Conservation (phyloP, 2,888 invertebrate species). For the Parochlus steinenii region DNA sequence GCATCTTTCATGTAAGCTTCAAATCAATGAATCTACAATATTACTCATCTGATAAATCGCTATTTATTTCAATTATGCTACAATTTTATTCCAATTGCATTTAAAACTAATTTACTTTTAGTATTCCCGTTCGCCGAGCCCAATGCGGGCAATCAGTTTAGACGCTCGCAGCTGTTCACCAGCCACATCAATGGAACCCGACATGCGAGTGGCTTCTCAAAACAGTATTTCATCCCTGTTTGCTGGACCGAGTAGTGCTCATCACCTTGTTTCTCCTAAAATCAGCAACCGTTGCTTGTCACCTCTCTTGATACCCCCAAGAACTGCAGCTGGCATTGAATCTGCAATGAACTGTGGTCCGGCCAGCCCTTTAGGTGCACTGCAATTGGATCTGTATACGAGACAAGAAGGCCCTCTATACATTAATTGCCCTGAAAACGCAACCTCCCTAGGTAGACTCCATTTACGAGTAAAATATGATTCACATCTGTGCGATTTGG, state of each 20-base stretch:
- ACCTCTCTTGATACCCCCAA: constrained; percentile 59
- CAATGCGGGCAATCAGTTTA: constrained; percentile 58
- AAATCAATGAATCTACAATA: background rate
- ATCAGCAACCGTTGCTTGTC: constrained; percentile 49
- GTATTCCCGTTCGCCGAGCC: constrained; percentile 56
- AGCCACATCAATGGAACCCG: constrained; percentile 29
- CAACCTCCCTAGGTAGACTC: constrained; percentile 60
- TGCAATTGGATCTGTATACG: constrained; percentile 77
- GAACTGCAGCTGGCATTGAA: constrained; percentile 29
- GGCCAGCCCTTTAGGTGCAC: constrained; percentile 54
- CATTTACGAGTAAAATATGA: constrained; percentile 77
- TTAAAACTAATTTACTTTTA: constrained; percentile 13
- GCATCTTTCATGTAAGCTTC: background rate
- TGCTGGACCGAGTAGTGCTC: constrained; percentile 19
- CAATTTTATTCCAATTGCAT: no score
- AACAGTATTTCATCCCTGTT: constrained; percentile 50
- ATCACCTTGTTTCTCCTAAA: constrained; percentile 22
- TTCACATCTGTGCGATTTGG: constrained; percentile 75
- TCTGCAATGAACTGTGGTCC: constrained; percentile 25
- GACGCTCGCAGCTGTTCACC: constrained; percentile 52
- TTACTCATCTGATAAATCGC: background rate
- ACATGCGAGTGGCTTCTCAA: constrained; percentile 45
- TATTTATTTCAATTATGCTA: background rate
- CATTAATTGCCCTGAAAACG: constrained; percentile 42
- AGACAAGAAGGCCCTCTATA: constrained; percentile 63